Percentiles rank a stretch among this genome's conserved stretches.
These are phyloP conservation scores for Heliconius hewitsoni DNA, from an alignment of 1,140 invertebrate species.

Conservation along the genomic window DNA sequence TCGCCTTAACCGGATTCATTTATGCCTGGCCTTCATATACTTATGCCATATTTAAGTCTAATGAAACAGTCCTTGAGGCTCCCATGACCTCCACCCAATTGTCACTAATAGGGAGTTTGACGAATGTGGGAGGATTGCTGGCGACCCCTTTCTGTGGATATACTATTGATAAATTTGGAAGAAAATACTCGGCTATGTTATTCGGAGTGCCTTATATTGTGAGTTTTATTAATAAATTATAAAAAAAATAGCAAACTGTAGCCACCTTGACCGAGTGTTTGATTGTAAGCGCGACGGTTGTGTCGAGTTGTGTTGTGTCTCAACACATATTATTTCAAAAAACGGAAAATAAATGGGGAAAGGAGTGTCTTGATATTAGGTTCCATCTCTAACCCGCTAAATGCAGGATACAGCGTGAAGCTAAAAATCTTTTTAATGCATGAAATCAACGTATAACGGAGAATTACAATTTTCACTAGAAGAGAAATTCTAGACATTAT, in stretches of 20 bases:
- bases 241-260: neutral
- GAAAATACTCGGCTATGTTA: constrained; percentile 63
- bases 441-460: too few species aligned
- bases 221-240: constrained; percentile 34
- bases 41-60: constrained; percentile 55
- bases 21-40: constrained; percentile 70
- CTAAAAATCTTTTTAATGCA: too few species aligned
- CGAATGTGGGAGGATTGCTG: constrained; percentile 58
- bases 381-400: too few species aligned
- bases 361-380: too few species aligned
- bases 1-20: constrained; percentile 54
- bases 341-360: too few species aligned
- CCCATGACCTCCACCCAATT: constrained; percentile 55
- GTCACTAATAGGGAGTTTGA: constrained; percentile 60
- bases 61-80: constrained; percentile 52
- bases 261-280: too few species aligned
- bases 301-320: too few species aligned
- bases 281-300: too few species aligned
- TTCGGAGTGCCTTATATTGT: constrained; percentile 67
- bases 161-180: constrained; percentile 53
- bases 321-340: too few species aligned
- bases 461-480: too few species aligned
- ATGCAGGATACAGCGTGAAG: too few species aligned
- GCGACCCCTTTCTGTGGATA: constrained; percentile 61
- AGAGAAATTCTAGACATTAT: neutral